Conservation (phyloP, 2,888 invertebrate species). For the Eupithecia centaureata region DNA sequence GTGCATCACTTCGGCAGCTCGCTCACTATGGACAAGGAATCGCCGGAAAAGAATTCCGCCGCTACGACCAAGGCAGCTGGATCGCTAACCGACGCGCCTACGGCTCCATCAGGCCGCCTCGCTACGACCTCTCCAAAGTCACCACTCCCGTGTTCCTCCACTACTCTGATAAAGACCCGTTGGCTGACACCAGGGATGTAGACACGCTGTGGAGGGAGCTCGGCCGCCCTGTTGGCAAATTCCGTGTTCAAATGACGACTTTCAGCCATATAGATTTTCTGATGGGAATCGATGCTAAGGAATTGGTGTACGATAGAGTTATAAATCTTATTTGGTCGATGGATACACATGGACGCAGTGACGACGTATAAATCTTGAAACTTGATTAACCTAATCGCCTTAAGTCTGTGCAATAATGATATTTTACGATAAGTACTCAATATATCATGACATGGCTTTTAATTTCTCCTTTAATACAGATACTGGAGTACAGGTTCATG, state of each 20-base stretch:
- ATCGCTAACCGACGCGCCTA: no score
- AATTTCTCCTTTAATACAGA: no score
- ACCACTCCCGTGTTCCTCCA: no score
- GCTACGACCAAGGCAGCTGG: constrained; percentile 86
- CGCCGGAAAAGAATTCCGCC: constrained; percentile 71
- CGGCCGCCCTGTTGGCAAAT: constrained; percentile 82
- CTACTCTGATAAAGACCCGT: constrained; percentile 86
- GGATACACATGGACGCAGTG: constrained; percentile 42
- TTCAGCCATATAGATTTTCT: constrained; percentile 89
- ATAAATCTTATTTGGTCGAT: constrained; percentile 78
- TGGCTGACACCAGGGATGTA: constrained; percentile 84
- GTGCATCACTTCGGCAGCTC: constrained; percentile 85
- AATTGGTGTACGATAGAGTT: no score
- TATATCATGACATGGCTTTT: no score
- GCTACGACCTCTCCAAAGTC: no score
- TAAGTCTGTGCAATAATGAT: no score
- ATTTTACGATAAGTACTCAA: no score
- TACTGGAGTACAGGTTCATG: no score
- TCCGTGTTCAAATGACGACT: constrained; percentile 79
- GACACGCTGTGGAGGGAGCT: constrained; percentile 78
- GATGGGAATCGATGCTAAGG: constrained; percentile 87
- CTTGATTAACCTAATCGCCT: no score
- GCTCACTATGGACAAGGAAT: constrained; percentile 86
- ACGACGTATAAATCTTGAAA: no score
- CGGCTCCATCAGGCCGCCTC: no score